Conservation (phyloP, 2,797 vertebrate species). For the Lemur catta region DNA sequence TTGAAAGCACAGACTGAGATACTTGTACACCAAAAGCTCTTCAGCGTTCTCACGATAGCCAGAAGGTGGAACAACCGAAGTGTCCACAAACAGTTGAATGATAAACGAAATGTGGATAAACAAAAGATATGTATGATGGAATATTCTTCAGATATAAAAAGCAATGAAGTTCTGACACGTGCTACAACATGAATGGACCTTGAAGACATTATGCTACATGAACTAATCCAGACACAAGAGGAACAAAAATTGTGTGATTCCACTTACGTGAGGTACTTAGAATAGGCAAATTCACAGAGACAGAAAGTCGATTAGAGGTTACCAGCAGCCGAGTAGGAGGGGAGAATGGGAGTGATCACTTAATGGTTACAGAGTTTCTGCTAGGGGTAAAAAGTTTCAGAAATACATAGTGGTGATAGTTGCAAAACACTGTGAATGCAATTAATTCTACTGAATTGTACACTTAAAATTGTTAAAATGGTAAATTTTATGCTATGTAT, state of each 20-base stretch:
- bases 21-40: not conserved
- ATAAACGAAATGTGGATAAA: not conserved
- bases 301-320: not conserved
- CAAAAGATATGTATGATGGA: not conserved
- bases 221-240: not conserved
- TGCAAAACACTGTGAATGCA: too few relatives aligned
- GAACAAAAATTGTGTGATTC: not conserved
- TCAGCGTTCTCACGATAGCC: not conserved
- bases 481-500: too few relatives aligned
- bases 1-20: not conserved
- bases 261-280: not conserved
- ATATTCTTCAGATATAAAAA: not conserved
- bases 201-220: not conserved
- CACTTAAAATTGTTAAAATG: not conserved
- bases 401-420: too few relatives aligned
- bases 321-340: not conserved
- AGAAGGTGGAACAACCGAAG: not conserved
- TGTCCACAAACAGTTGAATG: not conserved
- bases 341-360: too few relatives aligned
- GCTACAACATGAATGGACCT: not conserved
- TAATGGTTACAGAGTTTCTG: too few relatives aligned
- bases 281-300: not conserved
- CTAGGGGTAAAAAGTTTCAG: too few relatives aligned
- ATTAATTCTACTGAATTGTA: not conserved
- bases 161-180: not conserved